A percentile compares a stretch with the other conserved stretches of the same genome.
These are phyloP conservation scores for Euglossa dilemma DNA, from an alignment of 1,140 invertebrate species.

Conservation along the genomic window DNA sequence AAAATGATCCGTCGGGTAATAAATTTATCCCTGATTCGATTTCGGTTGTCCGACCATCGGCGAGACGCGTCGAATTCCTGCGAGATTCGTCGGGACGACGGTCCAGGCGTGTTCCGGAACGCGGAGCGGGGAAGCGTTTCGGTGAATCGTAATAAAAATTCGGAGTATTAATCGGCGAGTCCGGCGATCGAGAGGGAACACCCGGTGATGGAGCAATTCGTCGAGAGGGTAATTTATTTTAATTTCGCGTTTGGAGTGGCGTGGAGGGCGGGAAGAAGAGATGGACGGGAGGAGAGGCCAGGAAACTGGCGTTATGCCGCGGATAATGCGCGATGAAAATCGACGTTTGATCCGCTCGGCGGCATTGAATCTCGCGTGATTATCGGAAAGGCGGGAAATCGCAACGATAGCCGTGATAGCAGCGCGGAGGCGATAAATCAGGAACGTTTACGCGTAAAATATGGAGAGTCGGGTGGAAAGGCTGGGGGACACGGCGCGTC, in stretches of 20 bases:
- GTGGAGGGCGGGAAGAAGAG: not conserved
- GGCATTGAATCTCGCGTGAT: conserved; percentile 23
- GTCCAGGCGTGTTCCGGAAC: not conserved
- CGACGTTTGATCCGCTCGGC: not conserved
- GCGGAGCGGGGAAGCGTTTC: not conserved
- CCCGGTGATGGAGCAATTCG: not conserved
- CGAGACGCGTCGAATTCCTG: conserved; percentile 14
- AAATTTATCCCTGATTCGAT: conserved; percentile 50
- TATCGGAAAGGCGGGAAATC: conserved; percentile 24
- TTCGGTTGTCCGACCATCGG: not conserved
- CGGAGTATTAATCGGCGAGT: no score
- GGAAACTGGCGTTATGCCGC: not conserved
- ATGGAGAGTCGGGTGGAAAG: conserved; percentile 9
- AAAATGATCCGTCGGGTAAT: conserved; percentile 38
- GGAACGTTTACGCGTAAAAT: conserved; percentile 24
- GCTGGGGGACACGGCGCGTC: not conserved
- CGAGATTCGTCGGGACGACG: not conserved
- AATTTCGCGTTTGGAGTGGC: not conserved
- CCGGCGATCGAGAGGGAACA: no score
- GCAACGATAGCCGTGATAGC: not conserved
- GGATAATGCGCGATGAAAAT: conserved; percentile 26
- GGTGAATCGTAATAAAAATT: no score
- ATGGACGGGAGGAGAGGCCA: not conserved
- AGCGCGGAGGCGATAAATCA: conserved; percentile 32
- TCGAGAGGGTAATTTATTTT: conserved; percentile 3